A percentile compares a stretch with the other conserved stretches of the same genome.
These are phyloP conservation scores for Bombus confusus DNA, from an alignment of 1,140 invertebrate species.

Conservation along the genomic window DNA sequence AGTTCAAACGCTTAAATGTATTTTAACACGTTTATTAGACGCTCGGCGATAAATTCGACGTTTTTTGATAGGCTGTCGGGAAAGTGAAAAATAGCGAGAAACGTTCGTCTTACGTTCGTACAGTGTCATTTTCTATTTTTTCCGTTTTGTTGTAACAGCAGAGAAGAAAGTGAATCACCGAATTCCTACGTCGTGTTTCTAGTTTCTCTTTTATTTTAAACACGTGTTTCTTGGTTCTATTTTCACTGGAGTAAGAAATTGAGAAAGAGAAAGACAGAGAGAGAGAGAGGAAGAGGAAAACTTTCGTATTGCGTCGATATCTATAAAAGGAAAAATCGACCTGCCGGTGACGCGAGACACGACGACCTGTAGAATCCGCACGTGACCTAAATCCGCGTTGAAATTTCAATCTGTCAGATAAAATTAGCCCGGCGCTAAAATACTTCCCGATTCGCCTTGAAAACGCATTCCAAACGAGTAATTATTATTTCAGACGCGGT, in stretches of 20 bases:
- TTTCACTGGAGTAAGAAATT: not conserved
- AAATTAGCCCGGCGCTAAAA: slow-evolving; percentile 68
- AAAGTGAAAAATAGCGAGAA: not conserved
- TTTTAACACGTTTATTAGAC: not conserved
- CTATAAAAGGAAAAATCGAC: not conserved
- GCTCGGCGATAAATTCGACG: not conserved
- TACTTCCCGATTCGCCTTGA: slow-evolving; percentile 64
- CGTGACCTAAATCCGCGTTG: slow-evolving; percentile 63
- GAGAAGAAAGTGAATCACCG: not conserved
- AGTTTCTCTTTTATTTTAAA: not conserved
- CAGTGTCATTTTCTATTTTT: not conserved
- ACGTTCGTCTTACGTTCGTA: too few species aligned
- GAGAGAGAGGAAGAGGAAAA: not conserved
- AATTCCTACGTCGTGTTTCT: not conserved
- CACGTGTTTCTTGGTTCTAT: not conserved
- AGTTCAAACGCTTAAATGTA: not conserved
- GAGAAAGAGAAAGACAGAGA: not conserved
- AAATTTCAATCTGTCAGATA: slow-evolving; percentile 63
- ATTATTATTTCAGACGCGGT: not conserved
- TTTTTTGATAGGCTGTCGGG: not conserved
- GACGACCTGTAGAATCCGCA: slow-evolving; percentile 38
- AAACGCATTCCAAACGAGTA: slow-evolving; percentile 45
- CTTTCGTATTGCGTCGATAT: not conserved
- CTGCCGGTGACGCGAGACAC: not conserved
- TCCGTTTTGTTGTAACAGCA: not conserved